Evolutionary conservation across 2,888 invertebrate species (phyloP), one percentile per base, ranked within the genome.

Genomic region (Lochmaea crataegi): DNA sequence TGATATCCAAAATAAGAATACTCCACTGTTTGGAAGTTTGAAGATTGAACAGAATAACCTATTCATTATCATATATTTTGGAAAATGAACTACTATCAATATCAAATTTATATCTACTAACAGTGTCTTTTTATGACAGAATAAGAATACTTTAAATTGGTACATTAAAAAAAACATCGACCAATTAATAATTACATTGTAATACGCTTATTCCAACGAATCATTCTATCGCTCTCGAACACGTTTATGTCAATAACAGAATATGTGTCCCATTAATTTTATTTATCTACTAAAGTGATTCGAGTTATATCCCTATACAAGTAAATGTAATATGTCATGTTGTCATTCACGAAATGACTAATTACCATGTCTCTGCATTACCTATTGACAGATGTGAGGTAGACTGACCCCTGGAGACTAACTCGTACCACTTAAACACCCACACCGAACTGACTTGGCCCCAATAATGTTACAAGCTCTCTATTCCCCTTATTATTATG

Each of bases 311-410:
- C 71, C 71, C 73, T 71, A 69, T 69, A 73, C 76, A 79, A 80
- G 79, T 80, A 79, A 83, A 84, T 84, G 83, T 83, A 85, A 84
- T 84, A 85, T 84, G 85, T 85, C 85, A 85, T 84, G 83, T 85
- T 84, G 85, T 84, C 84, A 84, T 85, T 84, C 83, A 82, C 80
- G 80, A 82, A 84, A 85, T 84, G 85, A 85, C 83, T 86, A 85
- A 86, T 86, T 85, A 84, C 83, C 81, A 80, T 82, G 82, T 80
- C 80, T 77, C 81, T 79, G 80, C 80, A 84, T 83, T 83, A 83
- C 83, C 83, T 85, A 86, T 85, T 85, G 85, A 84, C 85, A 85
- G 84, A 85, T 85, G 85, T 82, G 83, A 84, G 82, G 83, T 82
- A 81, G 80, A 81, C 73, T 82, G 82, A 81, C 83, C 83, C 82